Conservation (phyloP, 2,888 invertebrate genomes). For the Macaria notata region DNA sequence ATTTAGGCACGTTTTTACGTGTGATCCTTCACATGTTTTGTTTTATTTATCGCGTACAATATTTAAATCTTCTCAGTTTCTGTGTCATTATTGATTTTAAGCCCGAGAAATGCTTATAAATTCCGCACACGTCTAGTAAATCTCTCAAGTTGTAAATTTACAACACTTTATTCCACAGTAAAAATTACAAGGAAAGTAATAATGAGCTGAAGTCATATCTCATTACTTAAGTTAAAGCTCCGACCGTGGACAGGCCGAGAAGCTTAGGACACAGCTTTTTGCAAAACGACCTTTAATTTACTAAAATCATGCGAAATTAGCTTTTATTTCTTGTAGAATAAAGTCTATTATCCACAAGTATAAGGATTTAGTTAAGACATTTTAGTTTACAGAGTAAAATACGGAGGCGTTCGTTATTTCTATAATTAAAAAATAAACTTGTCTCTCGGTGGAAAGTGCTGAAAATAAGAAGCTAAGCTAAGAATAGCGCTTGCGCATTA, state of each 20-base stretch:
- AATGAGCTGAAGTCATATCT: slow-evolving; percentile 76
- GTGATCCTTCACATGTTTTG: too few relatives aligned
- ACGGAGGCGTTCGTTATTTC: slow-evolving; percentile 29
- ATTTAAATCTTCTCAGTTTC: slow-evolving; percentile 3
- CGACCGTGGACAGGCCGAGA: slow-evolving; percentile 27
- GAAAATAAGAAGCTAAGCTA: slow-evolving; percentile 39
- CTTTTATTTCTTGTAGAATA: background rate
- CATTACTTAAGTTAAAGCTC: slow-evolving; percentile 46
- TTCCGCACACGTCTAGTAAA: slow-evolving; percentile 54
- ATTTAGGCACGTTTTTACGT: too few relatives aligned
- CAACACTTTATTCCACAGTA: slow-evolving; percentile 52
- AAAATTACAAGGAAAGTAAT: slow-evolving; percentile 65
- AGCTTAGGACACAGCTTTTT: slow-evolving; percentile 16
- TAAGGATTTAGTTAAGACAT: slow-evolving; percentile 6
- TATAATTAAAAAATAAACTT: slow-evolving; percentile 31
- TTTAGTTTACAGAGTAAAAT: slow-evolving; percentile 7
- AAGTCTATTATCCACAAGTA: background rate
- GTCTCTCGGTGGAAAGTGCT: slow-evolving; percentile 44
- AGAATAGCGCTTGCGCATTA: slow-evolving; percentile 10
- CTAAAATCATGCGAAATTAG: background rate
- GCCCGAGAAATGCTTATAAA: slow-evolving; percentile 34
- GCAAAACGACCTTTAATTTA: slow-evolving; percentile 4
- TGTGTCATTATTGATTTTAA: slow-evolving; percentile 24
- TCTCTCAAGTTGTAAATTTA: slow-evolving; percentile 63
- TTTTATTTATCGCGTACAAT: too few relatives aligned